Conservation (phyloP, 2,888 invertebrate genomes). For the Phaedon cochleariae region DNA sequence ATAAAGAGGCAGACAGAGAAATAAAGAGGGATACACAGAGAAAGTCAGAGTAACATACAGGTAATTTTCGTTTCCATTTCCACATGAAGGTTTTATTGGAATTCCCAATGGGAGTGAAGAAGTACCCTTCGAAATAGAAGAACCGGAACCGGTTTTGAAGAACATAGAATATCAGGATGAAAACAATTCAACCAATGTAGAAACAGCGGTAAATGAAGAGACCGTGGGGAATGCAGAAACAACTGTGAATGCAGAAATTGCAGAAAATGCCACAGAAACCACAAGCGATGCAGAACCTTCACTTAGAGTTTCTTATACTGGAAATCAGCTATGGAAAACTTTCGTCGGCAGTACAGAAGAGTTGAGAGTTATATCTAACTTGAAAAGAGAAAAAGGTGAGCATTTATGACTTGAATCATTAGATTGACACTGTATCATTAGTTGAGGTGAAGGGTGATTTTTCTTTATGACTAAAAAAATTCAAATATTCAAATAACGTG, state of each 20-base stretch:
- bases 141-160: constrained; percentile 20
- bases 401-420: background rate
- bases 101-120: too few species aligned
- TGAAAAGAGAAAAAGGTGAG: constrained; percentile 69
- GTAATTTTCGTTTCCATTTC: too few species aligned
- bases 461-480: too few species aligned
- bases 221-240: constrained; percentile 24
- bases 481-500: too few species aligned
- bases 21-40: too few species aligned
- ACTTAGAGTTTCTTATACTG: constrained; percentile 70
- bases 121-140: constrained; percentile 18
- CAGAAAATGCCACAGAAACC: constrained; percentile 6
- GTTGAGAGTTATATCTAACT: constrained; percentile 64
- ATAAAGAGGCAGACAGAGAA: too few species aligned
- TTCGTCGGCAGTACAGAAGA: constrained; percentile 65
- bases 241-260: background rate
- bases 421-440: too few species aligned
- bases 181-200: background rate
- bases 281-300: constrained; percentile 29
- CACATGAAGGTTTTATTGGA: too few species aligned
- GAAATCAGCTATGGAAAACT: constrained; percentile 81
- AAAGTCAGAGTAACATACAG: too few species aligned
- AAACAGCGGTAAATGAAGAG: background rate
- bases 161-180: background rate
- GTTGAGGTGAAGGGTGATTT: too few species aligned